These are phyloP conservation scores for Polydrusus pterygomalis DNA, from an alignment of 2,888 invertebrate species.

Conservation along the genomic window DNA sequence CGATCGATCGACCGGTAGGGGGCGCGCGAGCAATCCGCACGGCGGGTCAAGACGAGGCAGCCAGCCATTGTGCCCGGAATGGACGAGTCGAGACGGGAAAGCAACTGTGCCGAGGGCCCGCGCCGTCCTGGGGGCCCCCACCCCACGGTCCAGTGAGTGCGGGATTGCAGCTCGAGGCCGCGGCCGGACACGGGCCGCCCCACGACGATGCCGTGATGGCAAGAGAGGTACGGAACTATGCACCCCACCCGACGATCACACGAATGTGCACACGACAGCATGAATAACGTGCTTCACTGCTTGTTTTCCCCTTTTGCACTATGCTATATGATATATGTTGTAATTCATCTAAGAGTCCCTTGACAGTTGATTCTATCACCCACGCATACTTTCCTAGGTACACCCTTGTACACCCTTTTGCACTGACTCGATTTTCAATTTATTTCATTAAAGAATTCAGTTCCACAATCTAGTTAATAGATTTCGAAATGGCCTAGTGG, in stretches of 20 bases:
- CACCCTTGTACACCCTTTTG: constrained; percentile 29
- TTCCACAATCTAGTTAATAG: too few relatives aligned
- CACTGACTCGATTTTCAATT: constrained; percentile 29
- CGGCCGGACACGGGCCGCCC: constrained; percentile 71
- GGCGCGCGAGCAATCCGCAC: constrained; percentile 62
- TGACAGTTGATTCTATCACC: constrained; percentile 41
- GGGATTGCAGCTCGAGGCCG: constrained; percentile 61
- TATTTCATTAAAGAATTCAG: background rate
- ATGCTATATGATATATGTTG: constrained; percentile 31
- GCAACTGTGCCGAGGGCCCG: constrained; percentile 53
- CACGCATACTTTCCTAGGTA: constrained; percentile 43
- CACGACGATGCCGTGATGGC: constrained; percentile 83
- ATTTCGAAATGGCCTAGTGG: too few relatives aligned
- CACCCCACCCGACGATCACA: constrained; percentile 48
- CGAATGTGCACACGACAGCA: constrained; percentile 25
- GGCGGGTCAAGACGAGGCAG: constrained; percentile 51
- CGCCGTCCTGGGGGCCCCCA: constrained; percentile 55
- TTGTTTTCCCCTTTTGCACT: constrained; percentile 23
- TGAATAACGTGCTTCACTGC: constrained; percentile 24
- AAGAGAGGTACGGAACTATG: constrained; percentile 76
- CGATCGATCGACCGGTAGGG: constrained; percentile 67
- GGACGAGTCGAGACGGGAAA: constrained; percentile 53
- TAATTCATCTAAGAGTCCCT: constrained; percentile 28
- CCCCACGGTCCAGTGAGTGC: constrained; percentile 54
- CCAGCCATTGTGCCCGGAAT: constrained; percentile 55